Percentiles rank a stretch among this genome's conserved stretches.
Evolutionary conservation across 2,797 vertebrate species (phyloP).

Genomic region (Neostethus bicornis): DNA sequence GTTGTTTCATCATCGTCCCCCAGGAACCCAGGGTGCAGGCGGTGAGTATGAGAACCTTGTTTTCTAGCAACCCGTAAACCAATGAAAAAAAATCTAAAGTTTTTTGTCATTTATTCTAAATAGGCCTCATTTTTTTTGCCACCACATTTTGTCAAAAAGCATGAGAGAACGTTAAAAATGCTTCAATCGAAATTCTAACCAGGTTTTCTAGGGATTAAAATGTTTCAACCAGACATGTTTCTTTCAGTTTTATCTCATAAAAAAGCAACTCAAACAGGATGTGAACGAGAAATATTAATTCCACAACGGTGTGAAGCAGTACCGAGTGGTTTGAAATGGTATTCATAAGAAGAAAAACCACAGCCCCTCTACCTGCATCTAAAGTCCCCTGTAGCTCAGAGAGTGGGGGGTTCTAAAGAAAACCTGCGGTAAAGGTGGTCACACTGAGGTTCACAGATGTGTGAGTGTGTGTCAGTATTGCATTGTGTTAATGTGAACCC

Average conservation of each 20-base stretch:
- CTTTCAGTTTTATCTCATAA: constrained; percentile 4
- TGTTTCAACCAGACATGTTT: constrained; percentile 1
- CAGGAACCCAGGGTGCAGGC: constrained; percentile 43
- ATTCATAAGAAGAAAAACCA: constrained; percentile 21
- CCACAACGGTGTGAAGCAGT: background rate
- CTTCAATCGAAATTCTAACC: too few species aligned
- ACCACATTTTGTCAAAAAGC: too few species aligned
- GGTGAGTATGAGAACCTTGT: constrained; percentile 51
- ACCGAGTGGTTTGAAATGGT: constrained; percentile 13
- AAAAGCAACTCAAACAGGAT: background rate
- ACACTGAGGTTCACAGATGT: constrained; percentile 55
- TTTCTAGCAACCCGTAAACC: constrained; percentile 64
- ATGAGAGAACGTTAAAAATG: too few species aligned
- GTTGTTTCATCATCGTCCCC: constrained; percentile 67
- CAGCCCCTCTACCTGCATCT: constrained; percentile 12
- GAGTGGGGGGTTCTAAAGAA: constrained; percentile 28
- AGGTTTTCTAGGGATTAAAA: background rate
- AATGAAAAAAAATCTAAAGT: constrained; percentile 24
- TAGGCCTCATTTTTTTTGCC: too few species aligned
- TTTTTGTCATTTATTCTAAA: too few species aligned
- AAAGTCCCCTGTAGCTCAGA: constrained; percentile 15
- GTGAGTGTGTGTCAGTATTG: constrained; percentile 26
- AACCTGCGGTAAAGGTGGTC: constrained; percentile 66
- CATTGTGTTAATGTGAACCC: constrained; percentile 26
- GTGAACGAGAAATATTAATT: background rate